These are phyloP conservation scores for Elaphurus davidianus DNA, from an alignment of 2,113 vertebrate species.

Conservation along the genomic window DNA sequence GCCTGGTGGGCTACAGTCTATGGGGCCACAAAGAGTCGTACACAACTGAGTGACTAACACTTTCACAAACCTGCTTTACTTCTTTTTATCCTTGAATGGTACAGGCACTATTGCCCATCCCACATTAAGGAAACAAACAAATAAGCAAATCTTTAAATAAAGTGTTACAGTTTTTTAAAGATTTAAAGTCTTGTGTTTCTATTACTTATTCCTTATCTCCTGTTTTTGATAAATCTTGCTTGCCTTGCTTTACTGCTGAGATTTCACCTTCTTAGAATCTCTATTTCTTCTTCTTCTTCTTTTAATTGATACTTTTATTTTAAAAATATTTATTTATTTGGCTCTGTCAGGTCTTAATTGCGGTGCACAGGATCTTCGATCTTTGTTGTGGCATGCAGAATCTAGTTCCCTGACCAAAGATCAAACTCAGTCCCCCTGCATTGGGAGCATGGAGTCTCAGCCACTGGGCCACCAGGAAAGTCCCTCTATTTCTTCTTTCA, in stretches of 20 bases:
- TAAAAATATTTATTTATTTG: neutral
- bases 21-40: accelerated
- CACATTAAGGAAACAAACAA: neutral
- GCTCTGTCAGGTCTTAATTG: neutral
- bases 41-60: neutral
- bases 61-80: neutral
- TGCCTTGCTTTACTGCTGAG: neutral
- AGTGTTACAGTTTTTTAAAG: neutral
- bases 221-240: neutral
- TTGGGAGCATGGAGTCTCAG: neutral
- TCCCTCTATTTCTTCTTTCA: neutral
- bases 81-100: neutral
- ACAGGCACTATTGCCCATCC: neutral
- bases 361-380: accelerated
- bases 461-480: neutral
- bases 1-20: neutral
- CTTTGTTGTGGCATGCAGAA: neutral
- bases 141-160: neutral
- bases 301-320: neutral
- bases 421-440: neutral
- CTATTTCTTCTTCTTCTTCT: neutral
- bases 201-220: neutral
- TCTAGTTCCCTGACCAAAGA: neutral
- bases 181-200: neutral
- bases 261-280: neutral